phyloP scores from a whole-genome alignment of 2,888 invertebrate genomes.

The Cremastinae sp. region DNA sequence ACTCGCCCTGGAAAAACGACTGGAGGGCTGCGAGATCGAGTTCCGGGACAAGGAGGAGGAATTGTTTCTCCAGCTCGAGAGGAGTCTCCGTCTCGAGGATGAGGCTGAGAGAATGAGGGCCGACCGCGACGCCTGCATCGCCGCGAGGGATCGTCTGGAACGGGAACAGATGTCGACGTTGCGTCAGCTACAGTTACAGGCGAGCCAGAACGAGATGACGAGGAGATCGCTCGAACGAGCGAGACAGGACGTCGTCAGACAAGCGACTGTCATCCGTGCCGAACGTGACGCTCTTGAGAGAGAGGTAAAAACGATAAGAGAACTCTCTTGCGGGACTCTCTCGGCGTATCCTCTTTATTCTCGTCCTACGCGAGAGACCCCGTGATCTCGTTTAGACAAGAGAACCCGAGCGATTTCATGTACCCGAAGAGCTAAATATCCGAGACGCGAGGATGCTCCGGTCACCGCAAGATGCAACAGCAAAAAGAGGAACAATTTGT shows the following conservation, averaged over 20 bases:
- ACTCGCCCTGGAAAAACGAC: constrained; percentile 80
- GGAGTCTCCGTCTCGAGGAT: constrained; percentile 83
- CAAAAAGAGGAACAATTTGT: constrained; percentile 15
- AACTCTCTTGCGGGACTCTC: constrained; percentile 6
- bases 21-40: constrained; percentile 83
- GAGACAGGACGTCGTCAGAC: constrained; percentile 83
- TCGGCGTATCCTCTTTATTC: neutral
- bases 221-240: constrained; percentile 82
- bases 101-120: constrained; percentile 73
- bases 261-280: constrained; percentile 82
- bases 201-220: constrained; percentile 82
- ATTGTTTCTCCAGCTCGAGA: constrained; percentile 83
- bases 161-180: constrained; percentile 73
- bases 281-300: constrained; percentile 83
- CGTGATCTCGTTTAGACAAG: constrained; percentile 21
- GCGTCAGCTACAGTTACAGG: constrained; percentile 82
- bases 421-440: neutral
- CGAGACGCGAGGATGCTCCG: neutral
- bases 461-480: too few relatives aligned
- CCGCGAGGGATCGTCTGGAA: constrained; percentile 73
- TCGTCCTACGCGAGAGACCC: neutral
- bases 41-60: constrained; percentile 84
- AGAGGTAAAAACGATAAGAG: constrained; percentile 79
- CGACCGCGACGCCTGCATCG: constrained; percentile 73
- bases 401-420: neutral